Base-by-base conservation (phyloP, 30 jellyfish, hydroid and myxozoan genomes). In the Rhopilema esculentum region DNA sequence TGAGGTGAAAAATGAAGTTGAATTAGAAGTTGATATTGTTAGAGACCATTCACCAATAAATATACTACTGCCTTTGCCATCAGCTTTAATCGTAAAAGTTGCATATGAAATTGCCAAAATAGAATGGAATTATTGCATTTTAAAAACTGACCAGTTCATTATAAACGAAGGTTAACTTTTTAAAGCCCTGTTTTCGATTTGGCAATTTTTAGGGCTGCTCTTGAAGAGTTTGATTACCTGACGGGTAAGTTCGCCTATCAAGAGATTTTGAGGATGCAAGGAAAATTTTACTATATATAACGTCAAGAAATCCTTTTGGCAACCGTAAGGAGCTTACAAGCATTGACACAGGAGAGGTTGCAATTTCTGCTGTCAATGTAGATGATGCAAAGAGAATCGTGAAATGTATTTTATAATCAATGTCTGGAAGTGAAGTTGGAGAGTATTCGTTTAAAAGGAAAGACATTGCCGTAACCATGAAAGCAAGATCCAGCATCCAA, bases 331-430 rank as follows among this genome's bases (percentile, higher is more conserved):
- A 73, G 69, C 84, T 73, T 57, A 48, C 23, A 32, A 73, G 84
- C 84, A 73, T 73, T 22, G 69, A 73, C 40, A 73, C 84, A 6
- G 84, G 84, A 73, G 84, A 73, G 40, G 84, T 73, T 73, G 69
- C 69, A 8, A 73, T 73, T 73, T 25, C 69, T 22, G 84, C 84
- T 29, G 84, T 73, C 84, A 73, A 73, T 48, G 75, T 77, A 21
- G 77, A 51, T 27, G 53, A 31, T 77, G 88, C 88, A 25, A 62
- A 77, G 29, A 66, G 57, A 22, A 57, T 73, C 48, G 69, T 67
- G 40, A 73, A 22, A 69, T 21, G 23, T 25, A 73, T 73, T 73
- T n/a, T 73, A 12, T 21, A 50, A 32, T 73, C 84, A 73, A 73
- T 73, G 84, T 22, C 84, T 29, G 84, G 84, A 73, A 73, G 24